These are phyloP conservation scores for Noctuana brunneofusca DNA, from an alignment of 2,888 invertebrate genomes.

Conservation along the genomic window DNA sequence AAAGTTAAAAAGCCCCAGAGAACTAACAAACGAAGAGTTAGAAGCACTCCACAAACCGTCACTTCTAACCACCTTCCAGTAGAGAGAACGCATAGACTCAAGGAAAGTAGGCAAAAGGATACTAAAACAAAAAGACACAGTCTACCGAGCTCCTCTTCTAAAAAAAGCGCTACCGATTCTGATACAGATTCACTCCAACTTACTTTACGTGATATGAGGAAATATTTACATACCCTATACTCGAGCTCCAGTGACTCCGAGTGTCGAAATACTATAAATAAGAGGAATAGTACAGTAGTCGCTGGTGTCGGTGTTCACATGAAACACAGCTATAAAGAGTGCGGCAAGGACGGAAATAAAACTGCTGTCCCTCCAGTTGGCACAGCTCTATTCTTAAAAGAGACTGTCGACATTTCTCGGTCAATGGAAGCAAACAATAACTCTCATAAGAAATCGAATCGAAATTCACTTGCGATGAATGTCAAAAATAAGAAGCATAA, in stretches of 20 bases:
- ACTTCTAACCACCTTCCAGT: slow-evolving; percentile 54
- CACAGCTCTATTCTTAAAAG: slow-evolving; percentile 61
- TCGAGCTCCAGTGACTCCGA: slow-evolving; percentile 89
- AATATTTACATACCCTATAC: slow-evolving; percentile 91
- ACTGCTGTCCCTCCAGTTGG: slow-evolving; percentile 23
- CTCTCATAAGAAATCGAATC: slow-evolving; percentile 74
- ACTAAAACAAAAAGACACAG: slow-evolving; percentile 85
- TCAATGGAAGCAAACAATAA: slow-evolving; percentile 73
- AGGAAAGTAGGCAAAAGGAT: slow-evolving; percentile 65
- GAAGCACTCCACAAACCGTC: slow-evolving; percentile 59
- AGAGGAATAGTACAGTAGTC: slow-evolving; percentile 74
- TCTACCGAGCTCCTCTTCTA: slow-evolving; percentile 85
- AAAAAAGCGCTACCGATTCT: slow-evolving; percentile 78
- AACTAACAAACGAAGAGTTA: slow-evolving; percentile 66
- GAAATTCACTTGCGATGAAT: slow-evolving; percentile 83
- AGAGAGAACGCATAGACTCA: slow-evolving; percentile 58
- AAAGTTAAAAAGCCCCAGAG: slow-evolving; percentile 70
- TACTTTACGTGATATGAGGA: slow-evolving; percentile 92
- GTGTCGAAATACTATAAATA: slow-evolving; percentile 72
- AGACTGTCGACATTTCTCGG: slow-evolving; percentile 60
- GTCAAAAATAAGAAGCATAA: slow-evolving; percentile 85
- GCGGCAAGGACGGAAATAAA: slow-evolving; percentile 37
- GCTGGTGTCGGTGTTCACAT: slow-evolving; percentile 69
- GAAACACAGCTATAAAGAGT: slow-evolving; percentile 63
- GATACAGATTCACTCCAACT: slow-evolving; percentile 89